phyloP scores from a whole-genome alignment of 2,113 vertebrate genomes.

The Boleophthalmus pectinirostris region DNA sequence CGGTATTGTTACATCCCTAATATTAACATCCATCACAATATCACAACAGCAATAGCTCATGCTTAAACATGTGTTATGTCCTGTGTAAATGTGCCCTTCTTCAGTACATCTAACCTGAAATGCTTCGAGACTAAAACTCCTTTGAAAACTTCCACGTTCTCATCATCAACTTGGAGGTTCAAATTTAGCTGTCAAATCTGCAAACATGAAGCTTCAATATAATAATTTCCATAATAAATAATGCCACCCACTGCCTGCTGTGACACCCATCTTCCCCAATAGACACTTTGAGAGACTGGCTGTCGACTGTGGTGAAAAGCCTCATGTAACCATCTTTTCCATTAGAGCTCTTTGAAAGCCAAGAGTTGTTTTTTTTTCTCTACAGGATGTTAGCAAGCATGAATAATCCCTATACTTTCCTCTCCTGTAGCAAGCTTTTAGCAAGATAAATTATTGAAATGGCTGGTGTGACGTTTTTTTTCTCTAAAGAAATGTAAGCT shows the following conservation, averaged over 20 bases:
- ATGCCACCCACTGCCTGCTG: constrained; percentile 31
- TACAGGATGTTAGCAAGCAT: constrained; percentile 64
- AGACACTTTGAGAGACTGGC: constrained; percentile 33
- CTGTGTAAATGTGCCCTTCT: too few species aligned
- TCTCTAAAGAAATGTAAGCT: constrained; percentile 36
- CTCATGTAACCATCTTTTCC: constrained; percentile 64
- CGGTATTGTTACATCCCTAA: too few species aligned
- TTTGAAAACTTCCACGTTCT: constrained; percentile 13
- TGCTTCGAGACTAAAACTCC: constrained; percentile 8
- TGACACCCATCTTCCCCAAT: constrained; percentile 39
- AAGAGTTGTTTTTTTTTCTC: constrained; percentile 41
- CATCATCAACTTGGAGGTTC: constrained; percentile 15
- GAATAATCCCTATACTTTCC: constrained; percentile 58
- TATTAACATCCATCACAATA: too few species aligned
- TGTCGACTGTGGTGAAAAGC: constrained; percentile 47
- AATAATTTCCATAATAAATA: constrained; percentile 37
- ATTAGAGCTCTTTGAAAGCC: constrained; percentile 63
- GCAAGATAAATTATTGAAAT: constrained; percentile 68
- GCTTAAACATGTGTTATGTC: too few species aligned
- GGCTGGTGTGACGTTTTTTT: constrained; percentile 21
- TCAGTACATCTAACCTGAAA: too few species aligned
- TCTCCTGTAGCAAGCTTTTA: constrained; percentile 62
- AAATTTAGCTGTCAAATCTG: constrained; percentile 38
- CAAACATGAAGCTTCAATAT: constrained; percentile 31
- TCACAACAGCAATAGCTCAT: too few species aligned